phyloP scores from a whole-genome alignment of 2,888 invertebrate species.

The Gisinianus flammeolus region DNA sequence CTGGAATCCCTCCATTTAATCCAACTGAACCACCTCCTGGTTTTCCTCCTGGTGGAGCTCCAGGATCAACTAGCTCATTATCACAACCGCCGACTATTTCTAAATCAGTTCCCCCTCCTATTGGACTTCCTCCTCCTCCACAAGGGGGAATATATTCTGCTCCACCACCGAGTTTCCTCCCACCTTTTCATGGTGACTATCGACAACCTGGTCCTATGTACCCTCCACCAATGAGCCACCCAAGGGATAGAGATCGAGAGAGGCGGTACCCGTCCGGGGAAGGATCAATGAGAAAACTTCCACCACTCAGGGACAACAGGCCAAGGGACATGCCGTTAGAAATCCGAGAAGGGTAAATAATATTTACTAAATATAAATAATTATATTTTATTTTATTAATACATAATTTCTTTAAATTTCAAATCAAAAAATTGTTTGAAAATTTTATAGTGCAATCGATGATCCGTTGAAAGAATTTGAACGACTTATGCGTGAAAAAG shows the following conservation, averaged over 20 bases:
- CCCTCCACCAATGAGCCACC: background rate
- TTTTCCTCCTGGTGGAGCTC: slow-evolving; percentile 29
- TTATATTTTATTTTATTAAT: background rate
- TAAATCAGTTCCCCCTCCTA: background rate
- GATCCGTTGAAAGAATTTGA: slow-evolving; percentile 88
- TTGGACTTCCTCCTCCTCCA: background rate
- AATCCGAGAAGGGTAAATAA: background rate
- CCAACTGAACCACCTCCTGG: slow-evolving; percentile 56
- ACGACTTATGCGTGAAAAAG: slow-evolving; percentile 80
- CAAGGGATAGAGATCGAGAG: background rate
- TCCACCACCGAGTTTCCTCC: background rate
- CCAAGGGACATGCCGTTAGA: background rate
- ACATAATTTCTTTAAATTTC: background rate
- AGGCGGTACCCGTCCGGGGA: background rate
- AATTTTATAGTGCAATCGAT: slow-evolving; percentile 72
- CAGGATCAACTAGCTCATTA: background rate
- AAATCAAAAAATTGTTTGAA: no score
- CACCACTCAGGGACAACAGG: background rate
- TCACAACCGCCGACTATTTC: background rate
- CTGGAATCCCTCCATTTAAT: slow-evolving; percentile 48
- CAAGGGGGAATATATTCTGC: background rate
- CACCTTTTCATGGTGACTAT: background rate
- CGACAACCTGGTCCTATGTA: background rate
- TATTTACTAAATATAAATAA: background rate
- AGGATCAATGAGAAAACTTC: background rate